Base-by-base conservation (phyloP, 2,888 invertebrate species). In the Clistopyga incitator region DNA sequence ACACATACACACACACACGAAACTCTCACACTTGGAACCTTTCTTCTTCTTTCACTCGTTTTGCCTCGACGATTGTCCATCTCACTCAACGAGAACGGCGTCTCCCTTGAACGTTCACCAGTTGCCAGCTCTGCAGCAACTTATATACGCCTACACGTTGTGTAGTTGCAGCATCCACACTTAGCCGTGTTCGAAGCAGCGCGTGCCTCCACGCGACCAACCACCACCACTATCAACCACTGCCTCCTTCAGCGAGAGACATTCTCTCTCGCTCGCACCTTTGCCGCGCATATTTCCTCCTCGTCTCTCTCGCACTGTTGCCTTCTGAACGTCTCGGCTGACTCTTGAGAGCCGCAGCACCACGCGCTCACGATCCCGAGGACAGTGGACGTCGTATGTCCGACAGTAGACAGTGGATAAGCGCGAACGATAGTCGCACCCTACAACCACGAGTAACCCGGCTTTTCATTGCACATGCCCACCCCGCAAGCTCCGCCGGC, bases 121-220 rank as follows among this genome's bases (percentile, higher is more conserved):
- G 83, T 83, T 82, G 82, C 82, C 82, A 88, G 54, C 65, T 64
- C 90, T 90, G 88, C 88, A 89, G 88, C 90, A 89, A 90, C 91
- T 89, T 78, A 82, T 72, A 72, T 90, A 92, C 92, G 92, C 92
- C 92, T 91, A 92, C 92, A 90, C 91, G 91, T 88, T 90, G 91
- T 91, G 91, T 91, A 91, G 91, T 90, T 89, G 91, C 92, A 92
- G 92, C 92, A 91, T 92, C 92, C 92, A 92, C 92, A 92, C 92
- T 92, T 91, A 90, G 90, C 90, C 90, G 92, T 91, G 91, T 84
- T 90, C 92, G 92, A 92, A 92, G 91, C 90, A 92, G 91, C 93
- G 93, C 93, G 93, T 93, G 93, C 93, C 93, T 92, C 92, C 93
- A 92, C 92, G 92, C 93, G 92, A 92, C 93, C 92, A 92, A 90